Conservation (phyloP, 2,888 invertebrate genomes). For the Helicoverpa assulta region DNA sequence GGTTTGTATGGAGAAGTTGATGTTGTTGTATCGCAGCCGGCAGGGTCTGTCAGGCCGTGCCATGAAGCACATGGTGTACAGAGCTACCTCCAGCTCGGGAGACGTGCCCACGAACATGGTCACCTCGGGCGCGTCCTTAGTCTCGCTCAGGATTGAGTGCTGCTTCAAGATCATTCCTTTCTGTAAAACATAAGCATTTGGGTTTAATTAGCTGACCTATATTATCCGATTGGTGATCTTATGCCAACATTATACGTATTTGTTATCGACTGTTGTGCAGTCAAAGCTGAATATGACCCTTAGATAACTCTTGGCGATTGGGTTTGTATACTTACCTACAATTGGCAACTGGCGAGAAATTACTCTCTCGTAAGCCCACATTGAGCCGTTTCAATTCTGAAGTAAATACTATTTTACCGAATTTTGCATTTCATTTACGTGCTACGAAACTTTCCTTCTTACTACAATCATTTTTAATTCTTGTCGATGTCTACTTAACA, state of each 20-base stretch:
- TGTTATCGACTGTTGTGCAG: not conserved
- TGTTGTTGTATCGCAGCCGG: constrained; percentile 89
- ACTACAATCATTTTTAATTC: not conserved
- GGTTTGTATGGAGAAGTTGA: constrained; percentile 84
- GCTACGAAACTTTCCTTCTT: not conserved
- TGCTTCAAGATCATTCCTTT: constrained; percentile 94
- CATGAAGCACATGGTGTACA: constrained; percentile 97
- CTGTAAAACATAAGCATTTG: constrained; percentile 79
- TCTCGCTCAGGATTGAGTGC: constrained; percentile 92
- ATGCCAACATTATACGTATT: not conserved
- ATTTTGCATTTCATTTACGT: not conserved
- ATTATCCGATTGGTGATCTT: not conserved
- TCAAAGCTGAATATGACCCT: not conserved
- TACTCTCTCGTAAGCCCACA: not conserved
- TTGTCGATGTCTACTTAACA: not conserved
- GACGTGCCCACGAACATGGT: constrained; percentile 96
- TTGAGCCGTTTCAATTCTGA: not conserved
- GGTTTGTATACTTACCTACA: too few species aligned
- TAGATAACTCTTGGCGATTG: not conserved
- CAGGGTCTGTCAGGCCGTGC: constrained; percentile 94
- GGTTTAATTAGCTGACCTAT: not conserved
- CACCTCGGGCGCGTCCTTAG: constrained; percentile 94
- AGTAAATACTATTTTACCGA: too few species aligned
- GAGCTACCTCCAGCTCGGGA: constrained; percentile 96
- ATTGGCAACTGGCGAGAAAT: not conserved